These are phyloP conservation scores for Stichopus chloronotus DNA, from an alignment of 35 echinoderm and acorn worm species.

Conservation along the genomic window DNA sequence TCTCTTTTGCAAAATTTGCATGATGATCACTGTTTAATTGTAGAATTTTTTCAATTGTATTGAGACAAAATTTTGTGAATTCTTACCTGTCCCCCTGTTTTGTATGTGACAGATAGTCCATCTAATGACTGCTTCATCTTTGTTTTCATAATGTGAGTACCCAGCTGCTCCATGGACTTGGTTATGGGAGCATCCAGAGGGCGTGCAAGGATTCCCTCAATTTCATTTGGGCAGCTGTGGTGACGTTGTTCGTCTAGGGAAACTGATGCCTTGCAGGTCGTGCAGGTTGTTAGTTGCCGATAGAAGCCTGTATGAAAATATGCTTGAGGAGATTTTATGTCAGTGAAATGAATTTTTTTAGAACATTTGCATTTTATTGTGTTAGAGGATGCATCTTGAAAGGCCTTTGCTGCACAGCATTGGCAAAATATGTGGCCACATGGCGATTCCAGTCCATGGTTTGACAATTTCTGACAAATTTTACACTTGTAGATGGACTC, in stretches of 20 bases:
- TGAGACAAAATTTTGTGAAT: not conserved
- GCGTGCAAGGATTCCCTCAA: not conserved
- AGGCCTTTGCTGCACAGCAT: not conserved
- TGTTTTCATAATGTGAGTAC: not conserved
- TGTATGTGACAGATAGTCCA: conserved; percentile 2
- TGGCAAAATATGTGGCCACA: conserved; percentile 23
- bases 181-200: conserved; percentile 7
- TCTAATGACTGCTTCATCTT: not conserved
- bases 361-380: conserved; percentile 2
- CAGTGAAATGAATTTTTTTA: not conserved
- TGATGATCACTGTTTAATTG: not conserved
- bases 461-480: not conserved
- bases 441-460: not conserved
- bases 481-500: conserved; percentile 1
- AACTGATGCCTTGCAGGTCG: conserved; percentile 15
- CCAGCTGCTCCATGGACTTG: conserved; percentile 11
- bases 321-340: not conserved
- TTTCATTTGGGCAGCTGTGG: not conserved
- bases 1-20: not conserved
- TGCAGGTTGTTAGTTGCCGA: not conserved
- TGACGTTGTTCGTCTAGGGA: not conserved
- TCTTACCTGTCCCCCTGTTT: conserved; percentile 26
- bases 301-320: not conserved
- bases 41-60: not conserved
- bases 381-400: not conserved